These are phyloP conservation scores for Adelognathus sp. DNA, from an alignment of 2,888 invertebrate genomes.

Conservation along the genomic window DNA sequence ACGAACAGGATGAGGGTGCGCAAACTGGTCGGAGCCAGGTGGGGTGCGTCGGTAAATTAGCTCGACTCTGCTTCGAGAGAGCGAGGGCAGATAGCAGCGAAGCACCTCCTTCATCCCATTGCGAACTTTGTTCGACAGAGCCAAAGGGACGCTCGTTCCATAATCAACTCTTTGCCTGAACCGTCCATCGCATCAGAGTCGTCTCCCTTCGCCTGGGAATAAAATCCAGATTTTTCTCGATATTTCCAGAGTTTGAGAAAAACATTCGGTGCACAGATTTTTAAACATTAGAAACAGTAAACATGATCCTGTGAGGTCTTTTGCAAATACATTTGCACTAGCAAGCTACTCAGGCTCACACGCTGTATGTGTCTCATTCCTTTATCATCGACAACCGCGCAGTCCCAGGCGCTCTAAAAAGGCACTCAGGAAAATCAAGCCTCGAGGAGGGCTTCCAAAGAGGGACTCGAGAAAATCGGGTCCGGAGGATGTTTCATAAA, in stretches of 20 bases:
- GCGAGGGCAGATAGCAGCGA: background rate
- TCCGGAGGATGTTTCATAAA: too few species aligned
- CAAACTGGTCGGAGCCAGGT: too few species aligned
- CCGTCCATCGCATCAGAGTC: background rate
- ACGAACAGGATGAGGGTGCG: constrained; percentile 35
- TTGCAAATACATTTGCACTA: background rate
- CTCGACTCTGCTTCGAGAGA: background rate
- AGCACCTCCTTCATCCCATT: constrained; percentile 39
- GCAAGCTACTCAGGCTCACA: too few species aligned
- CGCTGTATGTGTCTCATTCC: too few species aligned
- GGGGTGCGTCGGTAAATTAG: constrained; percentile 48
- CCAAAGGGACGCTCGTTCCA: constrained; percentile 35
- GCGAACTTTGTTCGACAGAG: constrained; percentile 43
- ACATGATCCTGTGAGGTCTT: background rate
- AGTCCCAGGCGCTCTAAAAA: too few species aligned
- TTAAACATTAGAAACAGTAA: background rate
- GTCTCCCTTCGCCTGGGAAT: background rate
- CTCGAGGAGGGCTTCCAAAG: too few species aligned
- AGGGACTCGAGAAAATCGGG: too few species aligned
- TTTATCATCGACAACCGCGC: too few species aligned
- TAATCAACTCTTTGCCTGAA: constrained; percentile 56
- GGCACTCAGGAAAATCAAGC: too few species aligned
- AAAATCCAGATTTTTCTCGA: constrained; percentile 36
- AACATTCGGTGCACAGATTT: constrained; percentile 25
- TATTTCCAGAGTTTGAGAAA: constrained; percentile 1